Conservation (phyloP, 2,888 invertebrate genomes). For the Marasmarcha lunaedactyla region DNA sequence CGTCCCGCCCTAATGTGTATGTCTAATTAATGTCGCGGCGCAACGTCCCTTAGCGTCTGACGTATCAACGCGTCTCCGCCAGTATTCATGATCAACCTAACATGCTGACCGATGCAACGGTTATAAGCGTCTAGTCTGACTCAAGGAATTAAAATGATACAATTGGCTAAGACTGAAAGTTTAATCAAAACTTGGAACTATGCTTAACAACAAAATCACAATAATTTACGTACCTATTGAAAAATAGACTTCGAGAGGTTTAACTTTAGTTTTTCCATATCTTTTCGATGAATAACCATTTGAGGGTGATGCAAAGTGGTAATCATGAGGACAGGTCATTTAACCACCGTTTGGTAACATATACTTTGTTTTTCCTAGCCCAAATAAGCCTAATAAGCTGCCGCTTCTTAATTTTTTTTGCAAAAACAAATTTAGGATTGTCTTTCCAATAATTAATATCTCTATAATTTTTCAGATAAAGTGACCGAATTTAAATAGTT, state of each 20-base stretch:
- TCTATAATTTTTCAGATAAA: slow-evolving; percentile 10
- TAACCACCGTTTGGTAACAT: slow-evolving; percentile 11
- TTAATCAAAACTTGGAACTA: neutral
- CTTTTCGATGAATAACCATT: slow-evolving; percentile 4
- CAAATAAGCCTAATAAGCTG: slow-evolving; percentile 9
- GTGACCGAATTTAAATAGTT: slow-evolving; percentile 10
- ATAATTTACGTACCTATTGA: neutral
- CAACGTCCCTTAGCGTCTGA: neutral
- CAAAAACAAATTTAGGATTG: slow-evolving; percentile 9
- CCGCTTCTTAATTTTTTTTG: slow-evolving; percentile 11
- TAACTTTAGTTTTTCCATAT: slow-evolving; percentile 4
- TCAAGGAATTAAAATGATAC: no score
- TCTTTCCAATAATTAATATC: no score
- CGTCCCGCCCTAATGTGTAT: neutral
- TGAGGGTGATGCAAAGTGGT: slow-evolving; percentile 9
- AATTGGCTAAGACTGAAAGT: neutral
- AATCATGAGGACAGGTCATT: slow-evolving; percentile 8
- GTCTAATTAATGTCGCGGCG: neutral
- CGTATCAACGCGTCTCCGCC: neutral
- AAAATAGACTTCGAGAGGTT: slow-evolving; percentile 11
- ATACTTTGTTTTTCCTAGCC: slow-evolving; percentile 8
- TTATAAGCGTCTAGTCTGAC: neutral
- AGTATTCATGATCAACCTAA: neutral
- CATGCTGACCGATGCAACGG: neutral
- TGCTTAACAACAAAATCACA: neutral